A percentile compares a stretch with the other conserved stretches of the same genome.
Conservation (phyloP, 2,113 vertebrate genomes). For the Pelobates fuscus region DNA sequence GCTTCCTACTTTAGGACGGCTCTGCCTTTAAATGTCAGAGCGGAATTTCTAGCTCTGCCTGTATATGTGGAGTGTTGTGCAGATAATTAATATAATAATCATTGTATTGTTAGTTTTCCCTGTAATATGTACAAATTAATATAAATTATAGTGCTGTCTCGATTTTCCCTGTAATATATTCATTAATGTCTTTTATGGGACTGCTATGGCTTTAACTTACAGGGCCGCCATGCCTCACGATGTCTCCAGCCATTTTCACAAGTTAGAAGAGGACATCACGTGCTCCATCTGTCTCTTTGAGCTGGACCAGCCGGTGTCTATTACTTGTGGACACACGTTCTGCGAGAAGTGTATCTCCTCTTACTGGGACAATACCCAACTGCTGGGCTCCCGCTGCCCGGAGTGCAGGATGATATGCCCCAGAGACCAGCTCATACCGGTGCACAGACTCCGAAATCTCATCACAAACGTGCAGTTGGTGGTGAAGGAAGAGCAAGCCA, state of each 20-base stretch:
- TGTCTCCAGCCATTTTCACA: not conserved
- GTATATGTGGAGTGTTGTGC: no score
- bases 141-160: no score
- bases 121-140: no score
- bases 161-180: no score
- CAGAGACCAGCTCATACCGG: conserved; percentile 16
- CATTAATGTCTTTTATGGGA: no score
- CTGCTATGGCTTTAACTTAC: not conserved
- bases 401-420: conserved; percentile 72
- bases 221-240: not conserved
- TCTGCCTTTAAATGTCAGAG: no score
- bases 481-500: conserved; percentile 11
- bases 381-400: conserved; percentile 61
- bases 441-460: conserved; percentile 19
- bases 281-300: conserved; percentile 75
- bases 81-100: no score
- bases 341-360: conserved; percentile 71
- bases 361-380: conserved; percentile 58
- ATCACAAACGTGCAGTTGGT: conserved; percentile 17
- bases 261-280: conserved; percentile 70
- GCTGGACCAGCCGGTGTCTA: conserved; percentile 71
- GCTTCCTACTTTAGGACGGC: no score
- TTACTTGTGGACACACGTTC: conserved; percentile 73
- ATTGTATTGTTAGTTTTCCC: no score
- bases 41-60: no score